Base-by-base conservation (phyloP, 1,140 invertebrate species). In the Anastrepha ludens region DNA sequence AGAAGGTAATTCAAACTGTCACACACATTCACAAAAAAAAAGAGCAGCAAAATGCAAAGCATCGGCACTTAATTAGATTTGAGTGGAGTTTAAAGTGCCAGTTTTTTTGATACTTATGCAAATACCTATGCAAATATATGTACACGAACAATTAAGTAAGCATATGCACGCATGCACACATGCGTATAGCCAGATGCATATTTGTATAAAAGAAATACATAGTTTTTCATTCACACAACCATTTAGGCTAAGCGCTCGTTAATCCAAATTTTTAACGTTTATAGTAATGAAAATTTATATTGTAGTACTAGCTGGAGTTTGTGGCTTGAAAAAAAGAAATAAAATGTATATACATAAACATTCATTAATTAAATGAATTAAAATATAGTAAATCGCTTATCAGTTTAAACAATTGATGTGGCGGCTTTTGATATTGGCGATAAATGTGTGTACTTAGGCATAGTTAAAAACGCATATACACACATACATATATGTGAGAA, bases 1-100 rank as follows among this genome's bases (percentile, higher is more conserved):
- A 74, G 4, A 47, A 0, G 29, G 29, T 29, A 5, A 5, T 47
- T 11, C 15, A 50, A 13, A 47, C 39, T 7, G n/a, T 5, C 17
- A 13, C 60, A 17, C 17, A 64, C 9, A 17, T 64, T 13, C 5
- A 64, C 17, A 64, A n/a, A n/a, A 74, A 44, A 74, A 74, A 47
- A 74, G 29, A 74, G 29, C 29, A 29, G 29, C 3, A 13, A 74
- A 47, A 81, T 29, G 20, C 8, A n/a, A 81, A 41, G 20, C 41
- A 20, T 81, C 74, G 47, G 55, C 74, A 81, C 74, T 81, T 81
- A 81, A 81, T 81, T 81, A 81, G 74, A 81, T 81, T 81, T 81
- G 74, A 81, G 74, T 50, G 47, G 47, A n/a, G 9, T 81, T 81
- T 81, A 74, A 74, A 11, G 70, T 17, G n/a, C 15, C n/a, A 50